phyloP scores from a whole-genome alignment of 2,113 vertebrate species.

The Brachyistius frenatus region DNA sequence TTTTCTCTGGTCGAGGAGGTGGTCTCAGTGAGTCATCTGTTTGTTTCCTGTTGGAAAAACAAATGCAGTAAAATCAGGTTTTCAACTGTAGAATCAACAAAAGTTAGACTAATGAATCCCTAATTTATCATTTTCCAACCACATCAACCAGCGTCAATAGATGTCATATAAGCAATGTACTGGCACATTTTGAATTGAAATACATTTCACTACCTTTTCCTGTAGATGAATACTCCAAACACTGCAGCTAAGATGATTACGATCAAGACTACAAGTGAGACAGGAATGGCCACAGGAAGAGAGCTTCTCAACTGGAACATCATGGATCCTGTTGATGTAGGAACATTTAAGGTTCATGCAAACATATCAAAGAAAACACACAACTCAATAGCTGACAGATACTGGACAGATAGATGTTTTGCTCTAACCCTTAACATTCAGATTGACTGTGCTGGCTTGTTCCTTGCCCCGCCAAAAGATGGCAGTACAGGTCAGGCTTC shows the following conservation, averaged over 20 bases:
- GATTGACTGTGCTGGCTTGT: slow-evolving; percentile 28
- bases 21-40: background rate
- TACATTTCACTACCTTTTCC: slow-evolving; percentile 39
- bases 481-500: slow-evolving; percentile 59
- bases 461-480: slow-evolving; percentile 62
- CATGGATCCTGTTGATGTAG: slow-evolving; percentile 45
- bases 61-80: background rate
- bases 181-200: background rate
- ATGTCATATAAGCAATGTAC: background rate
- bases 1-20: slow-evolving; percentile 67
- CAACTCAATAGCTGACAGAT: background rate
- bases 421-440: slow-evolving; percentile 66
- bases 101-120: background rate
- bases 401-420: background rate
- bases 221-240: slow-evolving; percentile 46
- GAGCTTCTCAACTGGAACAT: slow-evolving; percentile 36
- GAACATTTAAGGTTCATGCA: slow-evolving; percentile 3
- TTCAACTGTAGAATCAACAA: background rate
- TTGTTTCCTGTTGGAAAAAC: slow-evolving; percentile 17
- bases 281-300: slow-evolving; percentile 24
- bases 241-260: slow-evolving; percentile 40
- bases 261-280: slow-evolving; percentile 21
- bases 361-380: background rate
- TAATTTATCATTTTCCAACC: no score
- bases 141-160: background rate